Evolutionary conservation across 2,113 vertebrate genomes (phyloP), one percentile per base, ranked within the genome.

Genomic region (Sialia sialis): DNA sequence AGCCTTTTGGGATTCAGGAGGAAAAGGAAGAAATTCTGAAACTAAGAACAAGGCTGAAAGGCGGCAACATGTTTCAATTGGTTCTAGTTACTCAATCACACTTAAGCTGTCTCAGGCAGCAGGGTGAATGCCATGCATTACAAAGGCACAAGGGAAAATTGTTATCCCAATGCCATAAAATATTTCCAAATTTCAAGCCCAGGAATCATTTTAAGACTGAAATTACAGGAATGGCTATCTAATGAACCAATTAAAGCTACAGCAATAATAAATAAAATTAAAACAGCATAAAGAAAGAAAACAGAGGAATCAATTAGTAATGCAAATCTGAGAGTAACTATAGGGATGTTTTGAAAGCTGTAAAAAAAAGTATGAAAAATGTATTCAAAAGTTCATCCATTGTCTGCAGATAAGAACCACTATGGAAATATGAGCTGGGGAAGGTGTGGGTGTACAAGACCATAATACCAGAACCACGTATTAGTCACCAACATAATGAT

Each of bases 1-100:
- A 98, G 94, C 90, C 97, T 96, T 96, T 73, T 69, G 97, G 94
- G 96, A 97, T 75, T 88, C 44, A 70, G 59, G 58, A 84, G 78
- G 86, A 90, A 93, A 94, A 83, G 72, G 68, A 91, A 88, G 83
- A 97, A 87, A 95, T 95, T 94, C 70, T 91, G 93, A 95, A 85
- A 89, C 76, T 85, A 94, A 96, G 87, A 96, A 91, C 81, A 70
- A 73, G 83, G 89, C 94, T 97, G 86, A 76, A 76, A 96, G 94
- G 90, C 16, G 4, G 81, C 86, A 90, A 46, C 69, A 17, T 56
- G 58, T 79, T 95, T 92, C 75, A 72, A 66, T 74, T 59, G 38
- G 55, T 52, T 84, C 63, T 86, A 73, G 90, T 94, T 96, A 94
- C 87, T 96, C 95, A 84, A 88, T 95, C 94, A 56, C 11, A 55